A percentile compares a stretch with the other conserved stretches of the same genome.
Evolutionary conservation across 2,888 invertebrate genomes (phyloP).

Genomic region (Embidobia sp.): DNA sequence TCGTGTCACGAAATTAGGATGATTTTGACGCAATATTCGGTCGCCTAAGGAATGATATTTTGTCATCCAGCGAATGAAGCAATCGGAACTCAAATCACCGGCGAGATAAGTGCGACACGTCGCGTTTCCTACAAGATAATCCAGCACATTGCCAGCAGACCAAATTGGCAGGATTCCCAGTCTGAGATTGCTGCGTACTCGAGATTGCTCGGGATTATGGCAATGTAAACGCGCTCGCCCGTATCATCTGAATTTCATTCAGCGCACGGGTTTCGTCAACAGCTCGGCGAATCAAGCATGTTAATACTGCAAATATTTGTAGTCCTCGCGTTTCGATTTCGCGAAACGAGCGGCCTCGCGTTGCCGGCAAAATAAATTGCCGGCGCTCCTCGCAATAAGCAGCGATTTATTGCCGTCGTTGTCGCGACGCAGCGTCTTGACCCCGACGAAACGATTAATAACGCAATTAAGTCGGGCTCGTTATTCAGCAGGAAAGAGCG

Average conservation of each 20-base stretch:
- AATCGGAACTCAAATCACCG: constrained; percentile 58
- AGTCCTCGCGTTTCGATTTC: constrained; percentile 10
- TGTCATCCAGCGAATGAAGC: constrained; percentile 17
- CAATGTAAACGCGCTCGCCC: constrained; percentile 67
- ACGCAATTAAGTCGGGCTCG: constrained; percentile 59
- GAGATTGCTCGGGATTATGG: constrained; percentile 79
- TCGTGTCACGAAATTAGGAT: no score
- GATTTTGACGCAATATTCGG: no score
- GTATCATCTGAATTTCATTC: constrained; percentile 59
- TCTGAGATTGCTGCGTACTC: constrained; percentile 76
- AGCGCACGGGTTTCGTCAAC: constrained; percentile 39
- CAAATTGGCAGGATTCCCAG: constrained; percentile 79
- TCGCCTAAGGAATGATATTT: no score
- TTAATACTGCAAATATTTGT: constrained; percentile 60
- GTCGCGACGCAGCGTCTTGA: constrained; percentile 46
- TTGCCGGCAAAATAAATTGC: not conserved
- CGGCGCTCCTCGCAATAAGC: constrained; percentile 12
- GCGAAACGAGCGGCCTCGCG: not conserved
- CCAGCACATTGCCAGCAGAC: constrained; percentile 67
- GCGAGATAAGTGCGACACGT: constrained; percentile 63
- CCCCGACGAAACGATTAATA: constrained; percentile 62
- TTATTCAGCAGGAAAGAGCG: constrained; percentile 37
- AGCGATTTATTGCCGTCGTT: constrained; percentile 44
- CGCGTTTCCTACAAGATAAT: constrained; percentile 56
- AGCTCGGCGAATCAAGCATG: constrained; percentile 27